Evolutionary conservation across 2,797 vertebrate species (phyloP).

Genomic region (Galagoides demidoff): DNA sequence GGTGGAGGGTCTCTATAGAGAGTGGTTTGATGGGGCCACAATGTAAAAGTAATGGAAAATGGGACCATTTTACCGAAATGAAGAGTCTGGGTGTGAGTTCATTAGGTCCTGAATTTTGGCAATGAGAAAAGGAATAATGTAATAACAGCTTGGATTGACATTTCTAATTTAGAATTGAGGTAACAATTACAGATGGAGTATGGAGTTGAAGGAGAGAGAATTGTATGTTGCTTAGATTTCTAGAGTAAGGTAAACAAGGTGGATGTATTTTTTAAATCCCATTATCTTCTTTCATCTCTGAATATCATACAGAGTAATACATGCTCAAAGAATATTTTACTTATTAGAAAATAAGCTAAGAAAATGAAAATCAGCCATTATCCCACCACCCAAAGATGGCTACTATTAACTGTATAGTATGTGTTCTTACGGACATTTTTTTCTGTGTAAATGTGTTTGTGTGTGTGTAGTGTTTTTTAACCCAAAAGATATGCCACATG

Average conservation of each 20-base stretch:
- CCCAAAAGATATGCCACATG: conserved; percentile 13
- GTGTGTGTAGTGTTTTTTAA: conserved; percentile 22
- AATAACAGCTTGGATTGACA: conserved; percentile 32
- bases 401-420: conserved; percentile 15
- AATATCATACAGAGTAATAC: conserved; percentile 21
- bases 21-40: neutral
- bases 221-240: conserved; percentile 45
- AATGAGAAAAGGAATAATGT: conserved; percentile 23
- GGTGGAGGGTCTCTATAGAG: neutral
- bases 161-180: conserved; percentile 49
- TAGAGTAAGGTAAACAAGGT: conserved; percentile 22
- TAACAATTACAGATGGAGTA: conserved; percentile 39
- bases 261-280: neutral
- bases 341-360: conserved; percentile 47
- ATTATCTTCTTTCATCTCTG: conserved; percentile 47
- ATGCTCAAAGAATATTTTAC: neutral
- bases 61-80: conserved; percentile 31
- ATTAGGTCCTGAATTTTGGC: conserved; percentile 6
- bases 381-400: conserved; percentile 3
- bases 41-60: neutral
- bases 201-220: conserved; percentile 54
- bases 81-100: neutral
- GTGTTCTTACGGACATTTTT: conserved; percentile 41
- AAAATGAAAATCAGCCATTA: conserved; percentile 41
- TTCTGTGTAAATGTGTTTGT: neutral